A percentile compares a stretch with the other conserved stretches of the same genome.
phyloP scores from a whole-genome alignment of 53 echinoderm and acorn worm species.

The Glandiceps talaboti region DNA sequence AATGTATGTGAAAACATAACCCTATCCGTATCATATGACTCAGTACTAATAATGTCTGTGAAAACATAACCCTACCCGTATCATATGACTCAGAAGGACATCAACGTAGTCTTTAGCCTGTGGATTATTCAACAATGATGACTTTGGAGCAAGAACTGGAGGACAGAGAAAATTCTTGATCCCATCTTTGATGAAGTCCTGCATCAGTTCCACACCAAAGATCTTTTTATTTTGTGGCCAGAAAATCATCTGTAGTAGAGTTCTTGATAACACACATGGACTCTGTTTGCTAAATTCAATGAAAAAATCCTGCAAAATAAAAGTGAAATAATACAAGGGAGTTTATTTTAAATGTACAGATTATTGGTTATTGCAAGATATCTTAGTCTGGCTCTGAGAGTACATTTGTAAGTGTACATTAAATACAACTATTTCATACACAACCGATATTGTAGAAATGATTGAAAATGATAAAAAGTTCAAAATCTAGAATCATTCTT shows the following conservation, averaged over 20 bases:
- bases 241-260: slow-evolving; percentile 73
- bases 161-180: slow-evolving; percentile 61
- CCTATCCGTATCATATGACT: too few species aligned
- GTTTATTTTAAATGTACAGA: too few species aligned
- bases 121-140: slow-evolving; percentile 71
- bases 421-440: too few species aligned
- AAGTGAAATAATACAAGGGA: neutral
- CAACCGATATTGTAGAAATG: too few species aligned
- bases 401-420: too few species aligned
- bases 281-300: slow-evolving; percentile 80
- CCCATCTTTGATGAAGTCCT: slow-evolving; percentile 61
- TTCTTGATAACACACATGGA: slow-evolving; percentile 78
- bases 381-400: too few species aligned
- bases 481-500: too few species aligned
- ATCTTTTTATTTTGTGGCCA: slow-evolving; percentile 76
- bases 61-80: slow-evolving; percentile 50
- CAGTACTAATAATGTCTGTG: neutral
- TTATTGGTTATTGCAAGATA: too few species aligned
- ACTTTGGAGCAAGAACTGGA: slow-evolving; percentile 48
- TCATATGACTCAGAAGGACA: slow-evolving; percentile 52
- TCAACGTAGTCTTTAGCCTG: slow-evolving; percentile 85
- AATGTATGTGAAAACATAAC: too few species aligned
- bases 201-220: slow-evolving; percentile 68
- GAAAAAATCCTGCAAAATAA: slow-evolving; percentile 62
- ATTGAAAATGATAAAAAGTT: too few species aligned